phyloP scores from a whole-genome alignment of 2,113 vertebrate species.

The Lasiurus borealis region DNA sequence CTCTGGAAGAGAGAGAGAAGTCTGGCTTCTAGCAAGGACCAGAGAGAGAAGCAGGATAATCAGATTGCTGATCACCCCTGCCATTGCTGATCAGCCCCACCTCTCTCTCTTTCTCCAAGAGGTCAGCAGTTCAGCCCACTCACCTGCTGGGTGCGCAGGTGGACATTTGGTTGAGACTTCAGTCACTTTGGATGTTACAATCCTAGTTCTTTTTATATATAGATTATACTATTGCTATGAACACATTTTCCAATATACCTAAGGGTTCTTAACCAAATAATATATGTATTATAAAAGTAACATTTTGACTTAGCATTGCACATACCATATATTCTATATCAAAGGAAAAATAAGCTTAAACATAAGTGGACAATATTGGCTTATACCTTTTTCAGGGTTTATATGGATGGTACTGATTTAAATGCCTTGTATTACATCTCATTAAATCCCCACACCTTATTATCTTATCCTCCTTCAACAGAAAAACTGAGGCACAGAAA shows the following conservation, averaged over 20 bases:
- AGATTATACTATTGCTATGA: slow-evolving; percentile 35
- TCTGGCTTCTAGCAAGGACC: too few relatives aligned
- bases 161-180: too few relatives aligned
- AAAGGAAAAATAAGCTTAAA: slow-evolving; percentile 38
- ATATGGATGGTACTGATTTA: neutral
- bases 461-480: neutral
- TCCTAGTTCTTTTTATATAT: too few relatives aligned
- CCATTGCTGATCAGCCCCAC: too few relatives aligned
- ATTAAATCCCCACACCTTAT: neutral
- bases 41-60: too few relatives aligned
- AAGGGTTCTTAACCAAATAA: slow-evolving; percentile 13
- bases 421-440: neutral
- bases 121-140: too few relatives aligned
- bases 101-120: too few relatives aligned
- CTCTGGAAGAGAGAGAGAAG: too few relatives aligned
- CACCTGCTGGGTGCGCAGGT: too few relatives aligned
- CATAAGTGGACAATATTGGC: neutral
- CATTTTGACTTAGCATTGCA: neutral
- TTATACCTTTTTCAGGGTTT: neutral
- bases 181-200: too few relatives aligned
- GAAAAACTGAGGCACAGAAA: neutral
- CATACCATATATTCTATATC: neutral
- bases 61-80: too few relatives aligned
- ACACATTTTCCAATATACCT: slow-evolving; percentile 40
- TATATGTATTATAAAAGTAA: neutral